phyloP scores from a whole-genome alignment of 2,797 vertebrate species.

The Sitta carolinensis region DNA sequence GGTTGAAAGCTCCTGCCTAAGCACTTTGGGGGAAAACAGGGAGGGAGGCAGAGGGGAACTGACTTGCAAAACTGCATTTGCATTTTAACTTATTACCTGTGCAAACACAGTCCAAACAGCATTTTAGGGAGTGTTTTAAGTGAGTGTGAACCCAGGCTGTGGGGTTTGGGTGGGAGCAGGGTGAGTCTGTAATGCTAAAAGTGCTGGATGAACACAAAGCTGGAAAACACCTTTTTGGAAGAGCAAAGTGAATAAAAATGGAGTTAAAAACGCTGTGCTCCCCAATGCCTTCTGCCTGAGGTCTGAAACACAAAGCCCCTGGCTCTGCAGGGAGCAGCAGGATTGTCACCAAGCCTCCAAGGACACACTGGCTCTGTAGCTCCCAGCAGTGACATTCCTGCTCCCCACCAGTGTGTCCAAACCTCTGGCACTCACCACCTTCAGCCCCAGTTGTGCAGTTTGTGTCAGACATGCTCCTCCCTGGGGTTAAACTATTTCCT shows the following conservation, averaged over 20 bases:
- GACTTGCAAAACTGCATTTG: background rate
- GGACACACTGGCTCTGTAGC: background rate
- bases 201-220: background rate
- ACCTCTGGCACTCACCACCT: background rate
- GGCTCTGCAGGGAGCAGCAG: background rate
- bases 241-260: background rate
- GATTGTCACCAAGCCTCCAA: background rate
- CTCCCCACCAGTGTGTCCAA: accelerated
- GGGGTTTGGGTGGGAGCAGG: background rate
- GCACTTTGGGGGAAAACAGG: background rate
- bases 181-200: background rate
- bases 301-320: background rate
- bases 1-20: background rate
- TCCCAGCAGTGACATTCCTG: background rate
- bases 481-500: background rate
- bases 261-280: background rate
- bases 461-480: background rate
- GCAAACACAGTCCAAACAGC: background rate
- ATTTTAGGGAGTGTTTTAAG: background rate
- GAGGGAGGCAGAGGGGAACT: background rate
- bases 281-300: background rate
- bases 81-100: background rate
- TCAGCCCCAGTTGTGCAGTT: background rate
- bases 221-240: background rate
- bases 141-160: background rate